Evolutionary conservation across 2,113 vertebrate genomes (phyloP).

Genomic region (Toxostoma redivivum): DNA sequence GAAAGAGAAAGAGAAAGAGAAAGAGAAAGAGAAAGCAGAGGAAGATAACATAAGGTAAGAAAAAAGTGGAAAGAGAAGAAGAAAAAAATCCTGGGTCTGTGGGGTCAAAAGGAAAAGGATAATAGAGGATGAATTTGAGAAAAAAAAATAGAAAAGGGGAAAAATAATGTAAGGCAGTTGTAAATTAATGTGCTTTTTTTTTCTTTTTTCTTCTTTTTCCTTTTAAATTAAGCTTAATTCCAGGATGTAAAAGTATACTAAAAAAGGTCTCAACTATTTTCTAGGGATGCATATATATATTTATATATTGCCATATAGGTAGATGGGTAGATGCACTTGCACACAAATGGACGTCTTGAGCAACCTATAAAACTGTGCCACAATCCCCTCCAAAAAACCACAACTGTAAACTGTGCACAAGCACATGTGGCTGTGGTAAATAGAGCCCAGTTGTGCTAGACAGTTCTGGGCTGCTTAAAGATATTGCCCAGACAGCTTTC

Average conservation of each 20-base stretch:
- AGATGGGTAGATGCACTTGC: constrained; percentile 3
- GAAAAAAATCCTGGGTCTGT: neutral
- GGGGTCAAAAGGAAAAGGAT: neutral
- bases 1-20: neutral
- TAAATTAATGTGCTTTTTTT: neutral
- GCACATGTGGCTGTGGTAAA: constrained; percentile 2
- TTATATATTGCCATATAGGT: neutral
- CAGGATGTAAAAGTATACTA: neutral
- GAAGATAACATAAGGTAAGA: neutral
- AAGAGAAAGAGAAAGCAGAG: neutral
- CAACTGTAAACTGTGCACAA: neutral
- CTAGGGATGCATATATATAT: neutral
- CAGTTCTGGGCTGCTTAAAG: neutral
- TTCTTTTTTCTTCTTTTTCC: no score
- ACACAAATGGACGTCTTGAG: neutral
- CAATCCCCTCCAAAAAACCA: constrained; percentile 10
- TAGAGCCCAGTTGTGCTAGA: neutral
- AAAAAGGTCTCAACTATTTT: neutral
- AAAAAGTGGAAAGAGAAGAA: neutral
- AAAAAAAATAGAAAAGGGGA: neutral
- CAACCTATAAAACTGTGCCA: constrained; percentile 34
- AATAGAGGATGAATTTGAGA: neutral
- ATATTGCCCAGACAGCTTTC: constrained; percentile 1
- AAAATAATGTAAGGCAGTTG: neutral
- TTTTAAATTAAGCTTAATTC: neutral